Percentiles rank a stretch among this genome's conserved stretches.
phyloP scores from a whole-genome alignment of 2,113 vertebrate genomes.

The Azemiops feae region DNA sequence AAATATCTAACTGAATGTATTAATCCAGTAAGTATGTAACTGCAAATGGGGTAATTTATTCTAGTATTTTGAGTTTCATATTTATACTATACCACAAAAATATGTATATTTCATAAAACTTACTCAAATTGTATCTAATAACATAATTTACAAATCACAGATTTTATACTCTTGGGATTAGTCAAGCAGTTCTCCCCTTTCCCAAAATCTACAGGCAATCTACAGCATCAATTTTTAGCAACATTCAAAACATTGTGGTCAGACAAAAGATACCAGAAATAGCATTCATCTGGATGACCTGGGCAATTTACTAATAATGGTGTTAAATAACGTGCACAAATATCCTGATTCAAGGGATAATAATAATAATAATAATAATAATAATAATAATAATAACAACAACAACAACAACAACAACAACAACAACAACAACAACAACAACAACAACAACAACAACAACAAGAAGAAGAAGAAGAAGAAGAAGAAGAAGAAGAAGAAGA shows the following conservation, averaged over 20 bases:
- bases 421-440: too few relatives aligned
- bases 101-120: neutral
- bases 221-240: neutral
- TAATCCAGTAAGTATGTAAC: neutral
- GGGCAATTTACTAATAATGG: neutral
- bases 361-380: too few relatives aligned
- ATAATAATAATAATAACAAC: too few relatives aligned
- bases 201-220: neutral
- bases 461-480: too few relatives aligned
- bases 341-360: neutral
- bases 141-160: neutral
- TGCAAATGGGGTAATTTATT: neutral
- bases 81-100: neutral
- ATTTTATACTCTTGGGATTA: neutral
- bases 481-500: too few relatives aligned
- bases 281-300: neutral
- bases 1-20: neutral
- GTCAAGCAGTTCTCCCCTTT: neutral
- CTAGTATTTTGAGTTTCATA: neutral
- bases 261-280: neutral
- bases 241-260: neutral
- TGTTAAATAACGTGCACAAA: neutral
- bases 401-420: too few relatives aligned
- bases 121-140: neutral
- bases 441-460: too few relatives aligned